Percentiles rank a stretch among this genome's conserved stretches.
These are phyloP conservation scores for Megalops atlanticus DNA, from an alignment of 2,113 vertebrate genomes.

Conservation along the genomic window DNA sequence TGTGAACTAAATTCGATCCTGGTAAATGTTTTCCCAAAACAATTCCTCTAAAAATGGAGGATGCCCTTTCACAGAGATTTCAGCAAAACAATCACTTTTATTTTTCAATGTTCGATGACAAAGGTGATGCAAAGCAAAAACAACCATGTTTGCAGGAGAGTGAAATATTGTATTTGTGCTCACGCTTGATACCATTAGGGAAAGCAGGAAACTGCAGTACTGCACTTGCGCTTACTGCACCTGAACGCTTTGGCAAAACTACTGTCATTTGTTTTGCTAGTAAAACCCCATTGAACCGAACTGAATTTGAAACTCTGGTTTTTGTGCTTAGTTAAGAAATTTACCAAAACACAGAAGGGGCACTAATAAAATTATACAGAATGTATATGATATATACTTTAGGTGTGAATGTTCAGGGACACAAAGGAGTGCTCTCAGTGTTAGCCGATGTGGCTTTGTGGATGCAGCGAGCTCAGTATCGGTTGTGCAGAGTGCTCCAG, in stretches of 20 bases:
- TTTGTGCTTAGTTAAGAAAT: not conserved
- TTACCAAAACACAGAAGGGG: not conserved
- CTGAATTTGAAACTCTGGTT: no score
- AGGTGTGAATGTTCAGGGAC: not conserved
- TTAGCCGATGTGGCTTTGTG: not conserved
- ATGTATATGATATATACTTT: not conserved
- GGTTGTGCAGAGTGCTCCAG: not conserved
- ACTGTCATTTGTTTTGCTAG: no score
- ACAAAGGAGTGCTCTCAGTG: not conserved
- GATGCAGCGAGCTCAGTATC: not conserved
- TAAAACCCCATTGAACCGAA: no score
- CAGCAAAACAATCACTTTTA: no score
- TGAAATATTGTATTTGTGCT: not conserved
- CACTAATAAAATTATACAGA: not conserved
- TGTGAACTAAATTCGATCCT: not conserved
- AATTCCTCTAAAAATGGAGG: not conserved
- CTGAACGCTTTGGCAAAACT: no score
- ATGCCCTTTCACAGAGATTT: no score
- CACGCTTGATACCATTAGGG: no score
- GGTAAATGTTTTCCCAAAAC: not conserved
- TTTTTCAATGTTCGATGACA: not conserved
- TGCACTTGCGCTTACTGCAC: no score
- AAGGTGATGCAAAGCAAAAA: not conserved
- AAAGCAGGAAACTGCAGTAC: no score
- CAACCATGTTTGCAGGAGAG: no score